Evolutionary conservation across 2,888 invertebrate genomes (phyloP).

Genomic region (Cosmia trapezina): DNA sequence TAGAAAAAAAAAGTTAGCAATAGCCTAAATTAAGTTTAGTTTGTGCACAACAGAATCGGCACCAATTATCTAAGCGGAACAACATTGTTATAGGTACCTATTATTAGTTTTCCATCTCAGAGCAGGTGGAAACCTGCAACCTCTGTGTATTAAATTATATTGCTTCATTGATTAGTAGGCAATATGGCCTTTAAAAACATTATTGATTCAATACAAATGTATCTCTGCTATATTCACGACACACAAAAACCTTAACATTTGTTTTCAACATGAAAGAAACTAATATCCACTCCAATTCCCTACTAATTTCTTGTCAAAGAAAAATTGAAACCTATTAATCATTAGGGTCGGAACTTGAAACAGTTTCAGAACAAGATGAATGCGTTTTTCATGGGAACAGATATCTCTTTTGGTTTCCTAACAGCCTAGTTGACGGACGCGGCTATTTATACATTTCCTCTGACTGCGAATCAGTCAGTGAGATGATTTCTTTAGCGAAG

Average conservation of each 20-base stretch:
- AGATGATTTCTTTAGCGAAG: slow-evolving; percentile 28
- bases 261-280: slow-evolving; percentile 14
- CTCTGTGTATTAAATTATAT: not conserved
- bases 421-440: slow-evolving; percentile 49
- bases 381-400: slow-evolving; percentile 53
- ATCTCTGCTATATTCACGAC: not conserved
- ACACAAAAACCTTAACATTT: slow-evolving; percentile 23
- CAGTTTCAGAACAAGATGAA: slow-evolving; percentile 36
- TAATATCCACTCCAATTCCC: not conserved
- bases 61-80: too few species aligned
- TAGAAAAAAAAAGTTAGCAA: too few species aligned
- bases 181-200: slow-evolving; percentile 16
- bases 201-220: slow-evolving; percentile 41
- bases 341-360: slow-evolving; percentile 28
- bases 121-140: too few species aligned
- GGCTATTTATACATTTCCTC: slow-evolving; percentile 49
- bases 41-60: too few species aligned
- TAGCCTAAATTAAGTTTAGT: too few species aligned
- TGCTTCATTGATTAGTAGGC: not conserved
- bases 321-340: slow-evolving; percentile 44
- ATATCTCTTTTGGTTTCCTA: slow-evolving; percentile 29
- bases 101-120: too few species aligned
- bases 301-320: slow-evolving; percentile 37
- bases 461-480: slow-evolving; percentile 41
- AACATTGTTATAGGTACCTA: too few species aligned